Conservation (phyloP, 2,797 vertebrate species). For the Cyprinodon diabolis region DNA sequence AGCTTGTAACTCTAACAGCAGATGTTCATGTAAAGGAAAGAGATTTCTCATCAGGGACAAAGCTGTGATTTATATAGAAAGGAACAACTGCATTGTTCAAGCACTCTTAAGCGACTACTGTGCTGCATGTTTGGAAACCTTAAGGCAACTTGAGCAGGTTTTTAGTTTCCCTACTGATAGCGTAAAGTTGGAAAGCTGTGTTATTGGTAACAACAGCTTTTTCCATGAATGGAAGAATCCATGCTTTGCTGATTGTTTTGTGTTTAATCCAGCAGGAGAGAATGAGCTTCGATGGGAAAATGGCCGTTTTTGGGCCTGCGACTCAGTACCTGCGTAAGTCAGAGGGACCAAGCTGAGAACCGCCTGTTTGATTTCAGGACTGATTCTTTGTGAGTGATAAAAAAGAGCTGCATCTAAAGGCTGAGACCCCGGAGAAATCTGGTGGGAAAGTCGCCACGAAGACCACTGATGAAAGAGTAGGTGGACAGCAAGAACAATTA, state of each 20-base stretch:
- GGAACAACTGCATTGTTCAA: conserved; percentile 7
- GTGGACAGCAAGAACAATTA: conserved; percentile 9
- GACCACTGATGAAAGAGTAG: conserved; percentile 80
- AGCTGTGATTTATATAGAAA: conserved; percentile 60
- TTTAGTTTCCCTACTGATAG: rapidly evolving
- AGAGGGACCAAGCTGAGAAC: conserved; percentile 82
- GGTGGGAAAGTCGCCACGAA: conserved; percentile 79
- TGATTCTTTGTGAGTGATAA: conserved; percentile 82
- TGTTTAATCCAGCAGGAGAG: conserved; percentile 19
- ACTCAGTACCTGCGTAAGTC: conserved; percentile 84
- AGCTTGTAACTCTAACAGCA: conserved; percentile 37
- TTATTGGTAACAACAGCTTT: neutral
- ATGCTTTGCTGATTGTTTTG: neutral
- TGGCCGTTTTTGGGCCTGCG: conserved; percentile 82
- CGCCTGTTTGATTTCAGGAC: conserved; percentile 85
- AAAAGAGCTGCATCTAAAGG: conserved; percentile 81
- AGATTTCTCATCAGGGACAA: conserved; percentile 50
- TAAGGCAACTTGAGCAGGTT: neutral
- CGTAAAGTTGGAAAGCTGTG: conserved; percentile 21
- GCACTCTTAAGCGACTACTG: conserved; percentile 1
- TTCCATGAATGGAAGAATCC: no score
- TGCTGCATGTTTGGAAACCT: neutral
- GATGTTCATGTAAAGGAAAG: conserved; percentile 51
- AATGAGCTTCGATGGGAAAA: conserved; percentile 71
- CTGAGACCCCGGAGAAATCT: conserved; percentile 80